Evolutionary conservation across 2,113 vertebrate genomes (phyloP).

Genomic region (Oreochromis niloticus): DNA sequence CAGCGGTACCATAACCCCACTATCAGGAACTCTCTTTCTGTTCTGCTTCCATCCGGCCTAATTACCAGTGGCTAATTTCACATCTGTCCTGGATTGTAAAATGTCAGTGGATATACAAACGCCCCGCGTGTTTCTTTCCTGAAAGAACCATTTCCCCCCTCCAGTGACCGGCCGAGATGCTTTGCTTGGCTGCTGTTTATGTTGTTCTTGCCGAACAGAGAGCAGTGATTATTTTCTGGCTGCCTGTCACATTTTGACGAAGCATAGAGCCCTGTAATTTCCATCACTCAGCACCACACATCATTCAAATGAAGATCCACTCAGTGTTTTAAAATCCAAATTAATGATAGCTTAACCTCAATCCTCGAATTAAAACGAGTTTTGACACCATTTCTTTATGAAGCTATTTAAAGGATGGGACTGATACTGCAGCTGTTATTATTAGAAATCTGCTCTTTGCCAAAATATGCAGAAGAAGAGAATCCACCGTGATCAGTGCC

Average conservation of each 20-base stretch:
- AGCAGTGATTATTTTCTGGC: constrained; percentile 50
- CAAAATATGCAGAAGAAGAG: constrained; percentile 9
- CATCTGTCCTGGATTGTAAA: constrained; percentile 55
- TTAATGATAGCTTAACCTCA: constrained; percentile 62
- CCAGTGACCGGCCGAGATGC: constrained; percentile 24
- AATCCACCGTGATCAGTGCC: constrained; percentile 16
- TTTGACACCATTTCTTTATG: constrained; percentile 37
- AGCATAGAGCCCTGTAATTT: constrained; percentile 45
- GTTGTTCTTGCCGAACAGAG: constrained; percentile 28
- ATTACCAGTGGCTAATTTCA: constrained; percentile 56
- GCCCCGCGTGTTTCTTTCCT: neutral
- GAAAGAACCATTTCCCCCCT: constrained; percentile 25
- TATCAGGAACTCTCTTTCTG: constrained; percentile 23
- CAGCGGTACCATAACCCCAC: constrained; percentile 6
- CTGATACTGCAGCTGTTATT: constrained; percentile 20
- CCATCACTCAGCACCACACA: constrained; percentile 28
- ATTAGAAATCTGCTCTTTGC: constrained; percentile 27
- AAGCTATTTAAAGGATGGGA: constrained; percentile 23
- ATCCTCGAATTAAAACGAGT: constrained; percentile 43
- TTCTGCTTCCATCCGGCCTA: constrained; percentile 34
- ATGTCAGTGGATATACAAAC: constrained; percentile 50
- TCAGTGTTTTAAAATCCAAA: constrained; percentile 43
- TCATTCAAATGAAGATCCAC: constrained; percentile 46
- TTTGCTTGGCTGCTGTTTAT: constrained; percentile 34
- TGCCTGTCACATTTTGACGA: constrained; percentile 28